Base-by-base conservation (phyloP, 2,113 vertebrate genomes). In the Todiramphus chloris region DNA sequence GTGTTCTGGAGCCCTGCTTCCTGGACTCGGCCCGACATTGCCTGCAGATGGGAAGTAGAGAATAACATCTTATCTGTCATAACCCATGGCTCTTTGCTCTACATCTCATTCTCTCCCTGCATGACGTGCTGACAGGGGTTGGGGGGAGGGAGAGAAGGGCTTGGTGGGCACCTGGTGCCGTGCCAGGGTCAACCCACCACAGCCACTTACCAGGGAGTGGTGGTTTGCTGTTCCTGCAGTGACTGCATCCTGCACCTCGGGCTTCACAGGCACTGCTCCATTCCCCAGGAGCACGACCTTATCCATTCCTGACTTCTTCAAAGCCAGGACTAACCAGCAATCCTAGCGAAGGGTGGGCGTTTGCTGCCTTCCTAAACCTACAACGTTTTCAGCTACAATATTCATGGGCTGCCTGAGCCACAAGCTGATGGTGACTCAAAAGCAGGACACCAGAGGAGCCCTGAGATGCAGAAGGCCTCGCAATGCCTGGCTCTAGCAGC, bases 401-500 rank as follows among this genome's bases (percentile, higher is more conserved):
- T 33, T 83, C 94, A 58, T 67, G 43, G 25, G 12, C 53, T 73
- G 55, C 35, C 50, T n/a, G 44, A 62, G 37, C 25, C 83, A 91
- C 25, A 92, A 64, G 13, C 37, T 35, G 82, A 16, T 35, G n/a
- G 31, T 15, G 37, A 69, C 82, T 73, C 37, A 75, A 87, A 95
- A 89, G 1, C 56, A 70, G 60, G 35, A 27, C 60, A 63, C 58
- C 6, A 21, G 56, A 58, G 21, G 56, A 58, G 56, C 10, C 30
- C 16, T 13, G 78, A 30, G 37, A n/a, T 63, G 59, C 50, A 39
- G 59, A 94, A 92, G 37, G 70, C 48, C 59, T 24, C 18, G 93
- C 79, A 97, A 68, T 95, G 69, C 89, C 87, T 77, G 4, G 58
- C 20, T 81, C 73, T 66, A 87, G 69, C 98, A 97, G 95, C 87